Evolutionary conservation across 2,113 vertebrate genomes (phyloP), one percentile per base, ranked within the genome.

Genomic region (Gorilla gorilla): DNA sequence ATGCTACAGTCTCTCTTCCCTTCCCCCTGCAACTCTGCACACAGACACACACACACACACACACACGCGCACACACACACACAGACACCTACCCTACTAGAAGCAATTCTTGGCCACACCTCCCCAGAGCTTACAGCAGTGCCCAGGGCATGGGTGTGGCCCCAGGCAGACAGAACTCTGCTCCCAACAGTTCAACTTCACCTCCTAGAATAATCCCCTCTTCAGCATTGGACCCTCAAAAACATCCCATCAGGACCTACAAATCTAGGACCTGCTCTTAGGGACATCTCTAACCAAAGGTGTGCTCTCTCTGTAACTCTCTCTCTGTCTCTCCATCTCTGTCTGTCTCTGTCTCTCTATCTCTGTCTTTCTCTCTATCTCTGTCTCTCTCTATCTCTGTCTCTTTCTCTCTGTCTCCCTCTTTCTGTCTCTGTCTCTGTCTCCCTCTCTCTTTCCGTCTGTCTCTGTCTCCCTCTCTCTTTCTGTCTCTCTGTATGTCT

Each of bases 281-380:
- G 6, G 20, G 70, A 45, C 32, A 73, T 22, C 52, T 25, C 17
- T 2, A 12, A 8, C 2, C 0, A 2, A 61, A 79, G 86, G 9
- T 7, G 61, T 2, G 2, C 27, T 14, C 27, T 14, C 7, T 7
- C 35, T 50, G 0, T 61, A 2, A 22, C 20, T 57, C 18, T 57
- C 20, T 57, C 18, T 57, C 80, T 27, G n/a, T 30, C 12, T 2
- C 3, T 16, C 59, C 5, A 0, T 1, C 12, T 35, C 76, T 32
- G n/a, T 30, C 3, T 68, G 2, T 66, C 2, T 61, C 11, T 61
- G 0, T 61, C 2, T 57, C 25, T 57, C 8, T 75, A 27, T 73
- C n/a, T 22, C 18, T 35, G 2, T 45, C 48, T 45, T 35, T 27
- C 8, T 61, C 4, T 5, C 7, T 12, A 38, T 6, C 0, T 0